Base-by-base conservation (phyloP, 2,888 invertebrate species). In the Spialia ferax region DNA sequence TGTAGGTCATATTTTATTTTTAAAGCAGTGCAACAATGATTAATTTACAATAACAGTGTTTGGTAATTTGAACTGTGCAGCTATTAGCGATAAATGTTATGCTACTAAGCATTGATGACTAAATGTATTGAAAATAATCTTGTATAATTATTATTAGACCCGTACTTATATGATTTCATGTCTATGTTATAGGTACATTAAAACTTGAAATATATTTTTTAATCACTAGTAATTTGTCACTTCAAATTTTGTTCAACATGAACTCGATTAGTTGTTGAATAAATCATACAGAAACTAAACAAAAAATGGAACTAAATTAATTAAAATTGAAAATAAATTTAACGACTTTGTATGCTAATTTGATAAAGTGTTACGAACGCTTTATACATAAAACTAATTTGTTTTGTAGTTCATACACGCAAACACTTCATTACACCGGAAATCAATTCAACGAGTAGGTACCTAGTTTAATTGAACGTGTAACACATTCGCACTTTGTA, bases 401-500 rank as follows among this genome's bases (percentile, higher is more conserved):
- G 35, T 23, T 23, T 38, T 8, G 35, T 15, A 62, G 18, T 35
- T 52, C 15, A 22, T n/a, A 38, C 45, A 45, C 42, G 29, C 15
- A 54, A 15, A 15, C 23, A 23, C 38, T 8, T 62, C 52, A 23
- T 52, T 15, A 15, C 20, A 15, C 15, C 63, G 55, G 55, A 63
- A 63, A 63, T 63, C 63, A 45, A 55, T 13, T 18, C 23, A 38
- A 2, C 54, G 52, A 52, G 52, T 63, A 23, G 45, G 45, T 20
- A 50, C 10, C 13, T 60, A 50, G 29, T 63, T 65, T 82, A 83
- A 82, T 83, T 81, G 79, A 79, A 71, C 70, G 75, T 76, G 77
- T 76, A 83, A 79, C 74, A 78, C 75, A 79, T 86, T 84, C 82
- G 80, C 84, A 84, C 85, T 81, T 84, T 74, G 73, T 64, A 70